Conservation (phyloP, 2,888 invertebrate genomes). For the Lasioglossum pauxillum region DNA sequence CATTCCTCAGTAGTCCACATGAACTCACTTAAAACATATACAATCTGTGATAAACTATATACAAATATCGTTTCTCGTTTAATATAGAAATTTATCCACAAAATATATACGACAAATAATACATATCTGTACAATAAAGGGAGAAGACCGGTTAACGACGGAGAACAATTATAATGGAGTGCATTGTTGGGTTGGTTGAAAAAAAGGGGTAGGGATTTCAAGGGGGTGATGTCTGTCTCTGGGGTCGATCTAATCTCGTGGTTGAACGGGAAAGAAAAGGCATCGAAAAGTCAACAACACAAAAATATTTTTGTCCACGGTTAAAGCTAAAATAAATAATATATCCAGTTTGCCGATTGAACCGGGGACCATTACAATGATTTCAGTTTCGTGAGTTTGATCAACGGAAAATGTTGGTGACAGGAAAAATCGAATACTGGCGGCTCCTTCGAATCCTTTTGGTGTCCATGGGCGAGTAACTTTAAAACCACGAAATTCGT, state of each 20-base stretch:
- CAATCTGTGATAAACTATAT: conserved; percentile 60
- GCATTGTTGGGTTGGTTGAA: not conserved
- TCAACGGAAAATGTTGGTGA: conserved; percentile 96
- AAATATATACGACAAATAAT: conserved; percentile 55
- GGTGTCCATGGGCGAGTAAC: conserved; percentile 96
- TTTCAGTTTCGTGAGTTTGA: conserved; percentile 87
- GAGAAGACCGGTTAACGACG: conserved; percentile 27
- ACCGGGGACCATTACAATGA: conserved; percentile 51
- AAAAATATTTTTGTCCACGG: conserved; percentile 47
- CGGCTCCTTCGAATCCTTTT: conserved; percentile 92
- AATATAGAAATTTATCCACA: conserved; percentile 56
- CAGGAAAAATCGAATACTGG: conserved; percentile 96
- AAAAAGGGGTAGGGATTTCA: not conserved
- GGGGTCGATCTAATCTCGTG: conserved; percentile 5
- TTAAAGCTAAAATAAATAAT: conserved; percentile 70
- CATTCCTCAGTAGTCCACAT: conserved; percentile 51
- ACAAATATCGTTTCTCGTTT: conserved; percentile 60
- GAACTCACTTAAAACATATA: conserved; percentile 53
- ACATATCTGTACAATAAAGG: conserved; percentile 55
- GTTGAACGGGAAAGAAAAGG: conserved; percentile 31
- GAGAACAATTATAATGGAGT: conserved; percentile 6
- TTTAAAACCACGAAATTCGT: conserved; percentile 98
- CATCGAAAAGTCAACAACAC: conserved; percentile 39
- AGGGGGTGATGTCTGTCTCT: not conserved
- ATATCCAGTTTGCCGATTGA: conserved; percentile 53